Evolutionary conservation across 1,140 invertebrate genomes (phyloP).

Genomic region (Drosophila burlai): DNA sequence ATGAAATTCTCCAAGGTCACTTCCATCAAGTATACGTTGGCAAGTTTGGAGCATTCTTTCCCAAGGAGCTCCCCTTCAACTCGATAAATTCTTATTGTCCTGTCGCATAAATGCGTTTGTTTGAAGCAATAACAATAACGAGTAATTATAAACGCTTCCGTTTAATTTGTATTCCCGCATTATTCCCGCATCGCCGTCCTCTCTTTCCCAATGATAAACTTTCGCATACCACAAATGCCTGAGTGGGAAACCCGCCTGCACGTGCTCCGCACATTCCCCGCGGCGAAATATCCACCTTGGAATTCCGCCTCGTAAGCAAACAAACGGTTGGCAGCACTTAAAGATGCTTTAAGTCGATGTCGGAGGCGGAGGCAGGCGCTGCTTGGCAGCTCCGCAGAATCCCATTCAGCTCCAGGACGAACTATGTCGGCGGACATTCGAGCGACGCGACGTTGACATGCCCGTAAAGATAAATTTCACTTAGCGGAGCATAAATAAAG

Average conservation of each 20-base stretch:
- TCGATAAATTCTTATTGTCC: neutral
- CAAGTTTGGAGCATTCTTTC: neutral
- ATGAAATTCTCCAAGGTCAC: neutral
- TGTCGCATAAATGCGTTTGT: constrained; percentile 1
- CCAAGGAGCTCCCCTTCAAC: neutral
- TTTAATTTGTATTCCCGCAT: constrained; percentile 39
- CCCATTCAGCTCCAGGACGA: constrained; percentile 43
- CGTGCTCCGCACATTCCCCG: constrained; percentile 30
- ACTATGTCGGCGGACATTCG: constrained; percentile 8
- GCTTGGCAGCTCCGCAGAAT: constrained; percentile 21
- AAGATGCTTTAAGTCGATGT: constrained; percentile 62
- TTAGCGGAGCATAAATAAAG: constrained; percentile 80
- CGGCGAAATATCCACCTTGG: constrained; percentile 48
- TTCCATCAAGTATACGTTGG: neutral
- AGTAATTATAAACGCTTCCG: constrained; percentile 24
- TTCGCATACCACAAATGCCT: constrained; percentile 29
- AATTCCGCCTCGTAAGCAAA: constrained; percentile 56
- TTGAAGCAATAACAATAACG: constrained; percentile 17
- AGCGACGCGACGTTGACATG: constrained; percentile 65
- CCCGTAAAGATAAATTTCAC: constrained; percentile 80
- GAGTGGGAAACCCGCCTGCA: constrained; percentile 21
- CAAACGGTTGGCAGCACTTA: constrained; percentile 48
- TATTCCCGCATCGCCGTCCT: constrained; percentile 17
- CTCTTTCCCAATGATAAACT: constrained; percentile 32
- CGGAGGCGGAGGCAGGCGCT: constrained; percentile 9